These are phyloP conservation scores for Drosophila paulistorum DNA, from an alignment of 1,140 invertebrate genomes.

Conservation along the genomic window DNA sequence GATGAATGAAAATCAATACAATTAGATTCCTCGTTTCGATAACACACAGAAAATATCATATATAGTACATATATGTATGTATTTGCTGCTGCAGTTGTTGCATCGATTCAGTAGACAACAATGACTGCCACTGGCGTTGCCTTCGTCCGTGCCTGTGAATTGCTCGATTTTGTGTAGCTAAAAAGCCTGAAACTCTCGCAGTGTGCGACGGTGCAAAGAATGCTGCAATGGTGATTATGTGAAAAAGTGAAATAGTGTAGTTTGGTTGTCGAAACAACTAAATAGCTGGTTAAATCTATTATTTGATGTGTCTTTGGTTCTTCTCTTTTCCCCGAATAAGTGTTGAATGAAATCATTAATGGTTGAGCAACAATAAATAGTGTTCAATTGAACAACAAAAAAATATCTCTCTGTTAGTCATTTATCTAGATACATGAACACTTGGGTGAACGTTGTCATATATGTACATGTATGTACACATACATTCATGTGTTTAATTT, in stretches of 20 bases:
- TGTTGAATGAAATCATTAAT: too few species aligned
- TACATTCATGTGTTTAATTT: not conserved
- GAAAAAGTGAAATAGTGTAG: not conserved
- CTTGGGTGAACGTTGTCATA: not conserved
- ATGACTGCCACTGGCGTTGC: not conserved
- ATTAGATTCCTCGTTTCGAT: not conserved
- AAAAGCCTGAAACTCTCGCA: too few species aligned
- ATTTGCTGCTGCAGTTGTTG: not conserved
- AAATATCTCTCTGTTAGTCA: constrained; percentile 26
- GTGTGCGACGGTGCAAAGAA: not conserved
- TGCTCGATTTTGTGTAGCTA: too few species aligned
- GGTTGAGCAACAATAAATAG: too few species aligned
- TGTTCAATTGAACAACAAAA: too few species aligned
- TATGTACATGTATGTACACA: too few species aligned
- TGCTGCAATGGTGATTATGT: constrained; percentile 3
- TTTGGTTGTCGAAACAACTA: too few species aligned
- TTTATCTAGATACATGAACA: constrained; percentile 17
- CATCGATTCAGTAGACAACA: constrained; percentile 2
- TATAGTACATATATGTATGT: not conserved
- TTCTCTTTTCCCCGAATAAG: too few species aligned
- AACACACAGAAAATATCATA: not conserved
- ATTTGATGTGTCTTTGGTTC: too few species aligned
- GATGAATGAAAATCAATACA: not conserved
- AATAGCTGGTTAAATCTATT: too few species aligned
- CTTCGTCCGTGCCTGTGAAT: not conserved